Evolutionary conservation across 2,797 vertebrate genomes (phyloP), one percentile per base, ranked within the genome.

Genomic region (Neopelma chrysocephalum): DNA sequence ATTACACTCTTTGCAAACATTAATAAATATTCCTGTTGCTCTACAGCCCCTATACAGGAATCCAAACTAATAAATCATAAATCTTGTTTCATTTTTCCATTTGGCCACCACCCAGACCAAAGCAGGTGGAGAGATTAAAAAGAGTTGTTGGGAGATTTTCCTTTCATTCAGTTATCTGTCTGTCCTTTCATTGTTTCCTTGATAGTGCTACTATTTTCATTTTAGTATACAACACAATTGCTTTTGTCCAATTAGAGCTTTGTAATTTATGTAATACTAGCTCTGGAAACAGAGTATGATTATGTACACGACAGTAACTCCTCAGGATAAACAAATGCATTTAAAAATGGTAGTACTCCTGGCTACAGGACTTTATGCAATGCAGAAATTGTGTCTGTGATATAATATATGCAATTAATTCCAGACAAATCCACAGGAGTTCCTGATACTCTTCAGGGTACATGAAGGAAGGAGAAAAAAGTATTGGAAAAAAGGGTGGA

Each of bases 21-120:
- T 86, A 95, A 95, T 96, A 96, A 90, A 95, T 94, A 86, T 57
- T 72, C 56, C 57, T 82, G 57, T 95, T 94, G 64, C 29, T 87
- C 65, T 85, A 78, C 72, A 82, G n/a, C 9, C 54, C n/a, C 6
- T 85, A 15, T 45, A 48, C 11, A 54, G 73, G 48, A 90, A 48
- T 53, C 57, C 70, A 93, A 58, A 89, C 45, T 42, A 82, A 95
- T 93, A 82, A 93, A 94, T 94, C 77, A 53, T 66, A 84, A 79
- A 77, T 8, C 40, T 86, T 72, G 32, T 70, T 85, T 64, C 38
- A 22, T 62, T 93, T 91, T 91, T 89, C 66, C 16, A 34, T 72
- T 88, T 94, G 83, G 81, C 60, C 53, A 78, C 18, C 31, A 73
- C 47, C 56, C 65, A 93, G 61, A 54, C 7, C 68, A 75, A 95